Evolutionary conservation across 1,140 invertebrate genomes (phyloP).

Genomic region (Sitophilus oryzae): DNA sequence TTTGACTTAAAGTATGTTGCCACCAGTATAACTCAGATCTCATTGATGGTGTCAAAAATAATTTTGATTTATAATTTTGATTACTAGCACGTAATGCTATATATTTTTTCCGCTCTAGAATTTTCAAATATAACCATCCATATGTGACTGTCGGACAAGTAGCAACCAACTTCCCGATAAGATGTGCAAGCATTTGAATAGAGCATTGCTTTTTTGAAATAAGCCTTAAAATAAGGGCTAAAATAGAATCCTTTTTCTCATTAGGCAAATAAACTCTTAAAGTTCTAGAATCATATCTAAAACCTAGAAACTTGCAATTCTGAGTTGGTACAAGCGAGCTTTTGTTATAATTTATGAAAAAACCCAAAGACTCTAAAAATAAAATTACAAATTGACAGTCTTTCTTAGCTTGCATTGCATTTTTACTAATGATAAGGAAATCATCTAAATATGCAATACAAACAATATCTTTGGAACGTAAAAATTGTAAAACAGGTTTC

Average conservation of each 20-base stretch:
- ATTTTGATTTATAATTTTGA: no score
- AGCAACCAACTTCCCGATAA: constrained; percentile 3
- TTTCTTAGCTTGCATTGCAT: not conserved
- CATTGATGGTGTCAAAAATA: no score
- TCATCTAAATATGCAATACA: constrained; percentile 22
- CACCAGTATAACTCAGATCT: constrained; percentile 10
- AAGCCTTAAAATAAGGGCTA: not conserved
- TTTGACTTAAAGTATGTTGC: not conserved
- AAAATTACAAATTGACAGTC: not conserved
- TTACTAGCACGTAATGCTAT: no score
- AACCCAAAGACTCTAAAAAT: constrained; percentile 1
- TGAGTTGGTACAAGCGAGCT: not conserved
- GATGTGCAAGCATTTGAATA: not conserved
- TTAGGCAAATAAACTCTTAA: constrained; percentile 3
- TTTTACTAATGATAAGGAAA: constrained; percentile 9
- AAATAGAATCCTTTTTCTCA: not conserved
- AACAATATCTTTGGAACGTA: constrained; percentile 10
- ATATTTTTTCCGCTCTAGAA: constrained; percentile 2
- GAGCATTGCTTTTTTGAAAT: not conserved
- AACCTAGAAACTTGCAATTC: constrained; percentile 5
- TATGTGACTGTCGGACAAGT: constrained; percentile 3
- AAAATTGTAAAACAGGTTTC: constrained; percentile 10
- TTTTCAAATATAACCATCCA: constrained; percentile 3
- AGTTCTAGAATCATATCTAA: constrained; percentile 1
- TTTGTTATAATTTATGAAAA: constrained; percentile 7